Evolutionary conservation across 2,888 invertebrate genomes (phyloP).

Genomic region (Argyresthia goedartella): DNA sequence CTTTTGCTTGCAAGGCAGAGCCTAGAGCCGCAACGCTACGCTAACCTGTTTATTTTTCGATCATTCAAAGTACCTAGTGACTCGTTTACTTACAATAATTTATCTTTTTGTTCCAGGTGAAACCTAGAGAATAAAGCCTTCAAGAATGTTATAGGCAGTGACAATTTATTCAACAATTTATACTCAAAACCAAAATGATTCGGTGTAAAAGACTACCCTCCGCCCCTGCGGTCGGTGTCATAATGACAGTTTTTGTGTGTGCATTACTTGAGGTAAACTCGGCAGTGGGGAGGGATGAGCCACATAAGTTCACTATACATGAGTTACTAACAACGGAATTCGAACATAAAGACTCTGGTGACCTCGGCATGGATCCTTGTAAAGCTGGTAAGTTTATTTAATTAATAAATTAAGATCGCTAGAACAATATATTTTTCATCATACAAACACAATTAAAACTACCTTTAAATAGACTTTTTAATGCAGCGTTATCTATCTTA

Average conservation of each 20-base stretch:
- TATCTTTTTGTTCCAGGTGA: not conserved
- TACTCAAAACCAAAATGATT: slow-evolving; percentile 30
- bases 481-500: no score
- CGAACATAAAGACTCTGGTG: slow-evolving; percentile 77
- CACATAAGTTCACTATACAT: slow-evolving; percentile 74
- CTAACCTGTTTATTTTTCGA: no score
- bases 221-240: slow-evolving; percentile 25
- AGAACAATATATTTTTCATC: no score
- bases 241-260: slow-evolving; percentile 38
- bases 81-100: not conserved
- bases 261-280: slow-evolving; percentile 26
- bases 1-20: no score
- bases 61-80: no score
- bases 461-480: no score
- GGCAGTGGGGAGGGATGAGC: slow-evolving; percentile 39
- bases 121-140: not conserved
- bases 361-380: slow-evolving; percentile 87
- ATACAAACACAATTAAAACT: no score
- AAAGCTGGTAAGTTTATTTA: slow-evolving; percentile 81
- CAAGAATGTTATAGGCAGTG: not conserved
- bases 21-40: no score
- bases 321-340: slow-evolving; percentile 76
- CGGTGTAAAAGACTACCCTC: slow-evolving; percentile 28
- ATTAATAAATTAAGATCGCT: not conserved
- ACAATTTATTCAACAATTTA: not conserved